Percentiles rank a stretch among this genome's conserved stretches.
These are phyloP conservation scores for Callimorpha dominula DNA, from an alignment of 2,888 invertebrate genomes.

Conservation along the genomic window DNA sequence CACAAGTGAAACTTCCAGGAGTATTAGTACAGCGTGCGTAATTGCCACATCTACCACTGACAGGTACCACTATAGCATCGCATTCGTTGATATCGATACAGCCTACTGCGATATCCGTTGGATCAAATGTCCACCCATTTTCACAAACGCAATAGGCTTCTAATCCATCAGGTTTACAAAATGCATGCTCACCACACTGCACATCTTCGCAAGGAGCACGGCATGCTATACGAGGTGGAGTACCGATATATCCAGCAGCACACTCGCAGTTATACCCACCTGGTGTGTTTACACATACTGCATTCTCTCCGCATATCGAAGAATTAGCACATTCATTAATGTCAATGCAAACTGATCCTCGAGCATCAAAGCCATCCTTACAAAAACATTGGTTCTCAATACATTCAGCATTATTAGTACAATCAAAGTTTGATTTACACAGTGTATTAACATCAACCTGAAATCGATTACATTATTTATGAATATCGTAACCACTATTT, in stretches of 20 bases:
- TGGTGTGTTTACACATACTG: slow-evolving; percentile 92
- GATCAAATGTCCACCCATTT: slow-evolving; percentile 97
- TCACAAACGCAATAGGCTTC: slow-evolving; percentile 97
- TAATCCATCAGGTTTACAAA: slow-evolving; percentile 94
- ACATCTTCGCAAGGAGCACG: slow-evolving; percentile 97
- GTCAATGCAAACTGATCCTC: slow-evolving; percentile 92
- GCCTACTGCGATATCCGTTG: slow-evolving; percentile 94
- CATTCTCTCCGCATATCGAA: slow-evolving; percentile 90
- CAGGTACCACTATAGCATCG: slow-evolving; percentile 91
- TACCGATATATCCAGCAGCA: slow-evolving; percentile 92
- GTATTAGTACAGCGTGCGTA: slow-evolving; percentile 94
- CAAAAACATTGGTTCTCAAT: slow-evolving; percentile 96
- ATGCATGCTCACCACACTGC: slow-evolving; percentile 95
- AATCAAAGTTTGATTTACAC: slow-evolving; percentile 95
- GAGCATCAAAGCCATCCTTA: slow-evolving; percentile 93
- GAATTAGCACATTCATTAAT: slow-evolving; percentile 91
- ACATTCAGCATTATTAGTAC: slow-evolving; percentile 97
- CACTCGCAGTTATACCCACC: slow-evolving; percentile 95
- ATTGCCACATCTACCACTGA: slow-evolving; percentile 92
- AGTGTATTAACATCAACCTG: slow-evolving; percentile 94
- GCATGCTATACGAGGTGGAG: slow-evolving; percentile 92
- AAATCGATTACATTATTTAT: slow-evolving; percentile 48
- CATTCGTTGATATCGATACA: slow-evolving; percentile 98
- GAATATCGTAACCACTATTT: not conserved
- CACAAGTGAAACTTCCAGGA: slow-evolving; percentile 92